A percentile compares a stretch with the other conserved stretches of the same genome.
These are phyloP conservation scores for Andrena trimmerana DNA, from an alignment of 2,888 invertebrate species.

Conservation along the genomic window DNA sequence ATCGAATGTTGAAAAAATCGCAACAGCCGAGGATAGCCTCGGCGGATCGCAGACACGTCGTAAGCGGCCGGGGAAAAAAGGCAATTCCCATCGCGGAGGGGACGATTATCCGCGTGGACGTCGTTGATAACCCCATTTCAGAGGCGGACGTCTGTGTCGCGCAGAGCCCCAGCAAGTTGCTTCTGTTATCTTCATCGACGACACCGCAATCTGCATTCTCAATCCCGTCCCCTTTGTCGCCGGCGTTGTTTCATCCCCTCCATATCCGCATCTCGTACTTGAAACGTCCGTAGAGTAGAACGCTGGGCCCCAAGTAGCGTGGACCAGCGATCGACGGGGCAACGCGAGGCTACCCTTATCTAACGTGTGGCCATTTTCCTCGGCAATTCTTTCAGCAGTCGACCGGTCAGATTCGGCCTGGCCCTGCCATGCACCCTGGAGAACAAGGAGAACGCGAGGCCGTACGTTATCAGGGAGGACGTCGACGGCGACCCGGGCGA, in stretches of 20 bases:
- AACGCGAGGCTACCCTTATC: neutral
- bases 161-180: slow-evolving; percentile 44
- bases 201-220: slow-evolving; percentile 48
- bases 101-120: slow-evolving; percentile 50
- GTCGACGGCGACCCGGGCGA: slow-evolving; percentile 87
- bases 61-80: slow-evolving; percentile 5
- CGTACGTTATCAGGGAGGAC: slow-evolving; percentile 90
- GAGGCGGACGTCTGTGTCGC: slow-evolving; percentile 35
- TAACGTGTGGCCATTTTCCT: slow-evolving; percentile 10
- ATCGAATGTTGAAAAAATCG: neutral
- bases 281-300: slow-evolving; percentile 67
- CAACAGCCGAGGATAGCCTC: neutral
- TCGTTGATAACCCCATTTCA: slow-evolving; percentile 47
- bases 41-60: too few relatives aligned
- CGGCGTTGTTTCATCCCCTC: slow-evolving; percentile 39
- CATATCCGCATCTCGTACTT: slow-evolving; percentile 62
- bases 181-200: slow-evolving; percentile 50
- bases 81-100: slow-evolving; percentile 37
- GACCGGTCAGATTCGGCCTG: slow-evolving; percentile 92
- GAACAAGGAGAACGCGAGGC: slow-evolving; percentile 95
- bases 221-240: slow-evolving; percentile 15
- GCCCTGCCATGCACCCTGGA: slow-evolving; percentile 91
- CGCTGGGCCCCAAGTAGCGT: slow-evolving; percentile 78
- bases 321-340: slow-evolving; percentile 51
- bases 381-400: slow-evolving; percentile 87